Evolutionary conservation across 2,797 vertebrate genomes (phyloP).

Genomic region (Echiichthys vipera): DNA sequence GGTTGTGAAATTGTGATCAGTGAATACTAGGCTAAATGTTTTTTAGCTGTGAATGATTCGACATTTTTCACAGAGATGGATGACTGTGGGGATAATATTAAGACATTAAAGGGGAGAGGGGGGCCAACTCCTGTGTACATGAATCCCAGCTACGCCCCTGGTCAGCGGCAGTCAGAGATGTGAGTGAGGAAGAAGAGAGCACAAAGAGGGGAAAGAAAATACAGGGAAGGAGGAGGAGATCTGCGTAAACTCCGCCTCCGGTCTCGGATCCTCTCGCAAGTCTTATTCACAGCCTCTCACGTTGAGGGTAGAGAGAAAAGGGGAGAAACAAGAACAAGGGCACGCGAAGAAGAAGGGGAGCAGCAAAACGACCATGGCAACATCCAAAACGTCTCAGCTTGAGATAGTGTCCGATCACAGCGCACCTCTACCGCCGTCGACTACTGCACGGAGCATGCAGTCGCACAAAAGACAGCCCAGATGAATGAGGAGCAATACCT

Average conservation of each 20-base stretch:
- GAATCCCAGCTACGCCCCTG: slow-evolving; percentile 61
- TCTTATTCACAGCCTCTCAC: slow-evolving; percentile 74
- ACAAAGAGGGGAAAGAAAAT: slow-evolving; percentile 53
- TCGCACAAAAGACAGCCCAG: slow-evolving; percentile 73
- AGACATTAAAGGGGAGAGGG: neutral
- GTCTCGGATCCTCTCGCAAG: slow-evolving; percentile 74
- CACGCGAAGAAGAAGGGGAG: slow-evolving; percentile 63
- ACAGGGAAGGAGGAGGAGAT: slow-evolving; percentile 64
- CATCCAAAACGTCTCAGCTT: slow-evolving; percentile 72
- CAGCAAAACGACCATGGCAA: slow-evolving; percentile 81
- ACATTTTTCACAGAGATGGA: neutral
- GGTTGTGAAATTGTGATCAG: neutral
- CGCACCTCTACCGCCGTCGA: slow-evolving; percentile 69
- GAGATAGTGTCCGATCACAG: slow-evolving; percentile 72
- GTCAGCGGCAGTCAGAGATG: slow-evolving; percentile 52
- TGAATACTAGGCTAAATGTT: neutral
- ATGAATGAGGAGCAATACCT: slow-evolving; percentile 77
- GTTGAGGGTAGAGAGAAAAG: slow-evolving; percentile 70
- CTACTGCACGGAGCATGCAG: slow-evolving; percentile 73
- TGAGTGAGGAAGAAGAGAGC: slow-evolving; percentile 38
- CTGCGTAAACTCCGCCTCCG: slow-evolving; percentile 77
- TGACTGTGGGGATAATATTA: neutral
- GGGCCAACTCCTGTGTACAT: slow-evolving; percentile 8
- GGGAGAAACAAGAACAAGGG: slow-evolving; percentile 59
- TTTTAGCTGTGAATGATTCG: neutral